Evolutionary conservation across 2,888 invertebrate genomes (phyloP).

Genomic region (Axea sp.): DNA sequence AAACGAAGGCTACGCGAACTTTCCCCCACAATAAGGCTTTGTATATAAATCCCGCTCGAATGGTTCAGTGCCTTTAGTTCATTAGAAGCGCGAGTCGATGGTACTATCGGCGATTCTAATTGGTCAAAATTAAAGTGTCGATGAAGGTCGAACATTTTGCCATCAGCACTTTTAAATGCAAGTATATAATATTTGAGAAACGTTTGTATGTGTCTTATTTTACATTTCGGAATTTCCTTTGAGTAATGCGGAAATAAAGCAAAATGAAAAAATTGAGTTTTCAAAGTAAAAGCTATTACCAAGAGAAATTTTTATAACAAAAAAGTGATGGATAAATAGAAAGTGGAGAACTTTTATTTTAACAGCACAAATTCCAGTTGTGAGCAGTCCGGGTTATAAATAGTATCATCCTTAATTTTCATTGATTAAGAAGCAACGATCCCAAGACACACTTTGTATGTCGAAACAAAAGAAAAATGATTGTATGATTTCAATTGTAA

Average conservation of each 20-base stretch:
- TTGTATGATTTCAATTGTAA: no score
- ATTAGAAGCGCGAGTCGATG: conserved; percentile 33
- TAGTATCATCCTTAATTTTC: conserved; percentile 38
- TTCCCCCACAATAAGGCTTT: conserved; percentile 36
- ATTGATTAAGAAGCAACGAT: conserved; percentile 30
- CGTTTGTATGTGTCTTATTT: no score
- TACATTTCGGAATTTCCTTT: no score
- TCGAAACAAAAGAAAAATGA: background rate
- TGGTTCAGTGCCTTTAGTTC: conserved; percentile 34
- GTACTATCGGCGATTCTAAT: conserved; percentile 22
- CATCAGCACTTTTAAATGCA: background rate
- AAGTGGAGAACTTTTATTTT: conserved; percentile 26
- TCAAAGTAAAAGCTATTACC: no score
- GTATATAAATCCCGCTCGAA: conserved; percentile 33
- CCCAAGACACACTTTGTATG: background rate
- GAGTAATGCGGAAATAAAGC: no score
- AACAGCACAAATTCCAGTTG: conserved; percentile 18
- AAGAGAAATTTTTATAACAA: conserved; percentile 15
- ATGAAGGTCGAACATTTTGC: conserved; percentile 8
- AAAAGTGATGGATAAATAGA: conserved; percentile 3
- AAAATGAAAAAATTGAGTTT: no score
- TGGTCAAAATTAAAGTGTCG: conserved; percentile 32
- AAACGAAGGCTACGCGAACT: conserved; percentile 53
- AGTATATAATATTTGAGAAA: no score
- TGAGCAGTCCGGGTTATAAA: conserved; percentile 8